Evolutionary conservation across 2,888 invertebrate genomes (phyloP), one percentile per base, ranked within the genome.

Genomic region (Lasioglossum leucozonium): DNA sequence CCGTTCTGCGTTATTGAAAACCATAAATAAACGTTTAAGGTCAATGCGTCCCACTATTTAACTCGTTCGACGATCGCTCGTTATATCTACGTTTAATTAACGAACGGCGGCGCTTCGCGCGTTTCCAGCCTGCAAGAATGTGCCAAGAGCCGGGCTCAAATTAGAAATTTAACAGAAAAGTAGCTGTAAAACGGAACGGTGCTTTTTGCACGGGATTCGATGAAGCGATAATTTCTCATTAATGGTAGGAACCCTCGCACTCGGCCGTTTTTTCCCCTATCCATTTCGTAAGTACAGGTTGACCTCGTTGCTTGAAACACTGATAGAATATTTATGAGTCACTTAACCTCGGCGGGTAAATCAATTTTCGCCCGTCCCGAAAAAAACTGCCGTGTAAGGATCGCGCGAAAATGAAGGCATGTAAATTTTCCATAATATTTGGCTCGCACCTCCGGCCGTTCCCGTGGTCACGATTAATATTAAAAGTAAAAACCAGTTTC

Each of bases 321-420:
- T 37, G 22, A 22, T 11, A 4, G 65, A 75, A 72, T 79, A 81
- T 78, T 81, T 78, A 81, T 79, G 30, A n/a, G n/a, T 40, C 47
- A 51, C 26, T 72, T 72, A 47, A 47, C 47, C 22, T 11, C 47
- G 18, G n/a, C 18, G 34, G 42, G 30, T 34, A 44, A 72, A 72
- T 30, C 72, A 72, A 47, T 72, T 72, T 34, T 34, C 30, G 18
- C 22, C 2, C 30, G 30, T 47, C 22, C 11, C 10, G 30, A n/a
- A 6, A 34, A 34, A 44, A 30, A 18, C 30, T 13, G 30, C 34
- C 26, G 71, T 30, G 18, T 16, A 72, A 47, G 22, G 22, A 22
- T 62, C 37, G 11, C 26, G n/a, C 30, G 16, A 16, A 47, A 22
- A 47, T 4, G 72, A 2, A 34, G 72, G 22, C 30, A 10, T 18